phyloP scores from a whole-genome alignment of 2,888 invertebrate species.

The Cyaniris semiargus region DNA sequence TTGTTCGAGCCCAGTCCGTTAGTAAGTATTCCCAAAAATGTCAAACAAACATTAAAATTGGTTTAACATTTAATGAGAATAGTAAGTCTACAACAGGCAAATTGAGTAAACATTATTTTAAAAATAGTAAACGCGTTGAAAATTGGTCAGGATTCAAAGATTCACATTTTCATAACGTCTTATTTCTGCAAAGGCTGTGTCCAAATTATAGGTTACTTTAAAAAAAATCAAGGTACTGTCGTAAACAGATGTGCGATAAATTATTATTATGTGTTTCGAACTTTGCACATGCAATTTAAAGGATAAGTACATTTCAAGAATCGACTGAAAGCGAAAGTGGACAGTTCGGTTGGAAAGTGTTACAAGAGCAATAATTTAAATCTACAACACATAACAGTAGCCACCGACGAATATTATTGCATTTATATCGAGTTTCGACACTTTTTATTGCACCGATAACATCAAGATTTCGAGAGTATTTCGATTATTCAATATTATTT shows the following conservation, averaged over 20 bases:
- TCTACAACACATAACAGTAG: constrained; percentile 19
- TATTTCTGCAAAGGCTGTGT: background rate
- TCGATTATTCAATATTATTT: background rate
- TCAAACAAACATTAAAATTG: no score
- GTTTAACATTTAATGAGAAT: no score
- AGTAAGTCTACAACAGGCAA: background rate
- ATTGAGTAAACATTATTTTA: background rate
- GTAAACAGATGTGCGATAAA: background rate
- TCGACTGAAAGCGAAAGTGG: constrained; percentile 28
- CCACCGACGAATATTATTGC: background rate
- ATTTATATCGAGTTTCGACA: background rate
- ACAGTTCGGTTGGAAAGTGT: constrained; percentile 31
- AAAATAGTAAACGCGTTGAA: background rate
- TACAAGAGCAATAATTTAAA: constrained; percentile 30
- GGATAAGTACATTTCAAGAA: constrained; percentile 21
- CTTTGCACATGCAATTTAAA: background rate
- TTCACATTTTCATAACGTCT: no score
- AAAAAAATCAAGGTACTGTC: no score
- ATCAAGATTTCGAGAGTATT: background rate
- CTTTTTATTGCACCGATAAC: background rate
- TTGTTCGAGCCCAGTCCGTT: no score
- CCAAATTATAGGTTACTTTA: no score
- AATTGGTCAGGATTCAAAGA: background rate
- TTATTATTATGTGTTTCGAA: background rate
- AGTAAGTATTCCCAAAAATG: no score